phyloP scores from a whole-genome alignment of 1,140 invertebrate genomes.

The Hyposmocoma kahamanoa region DNA sequence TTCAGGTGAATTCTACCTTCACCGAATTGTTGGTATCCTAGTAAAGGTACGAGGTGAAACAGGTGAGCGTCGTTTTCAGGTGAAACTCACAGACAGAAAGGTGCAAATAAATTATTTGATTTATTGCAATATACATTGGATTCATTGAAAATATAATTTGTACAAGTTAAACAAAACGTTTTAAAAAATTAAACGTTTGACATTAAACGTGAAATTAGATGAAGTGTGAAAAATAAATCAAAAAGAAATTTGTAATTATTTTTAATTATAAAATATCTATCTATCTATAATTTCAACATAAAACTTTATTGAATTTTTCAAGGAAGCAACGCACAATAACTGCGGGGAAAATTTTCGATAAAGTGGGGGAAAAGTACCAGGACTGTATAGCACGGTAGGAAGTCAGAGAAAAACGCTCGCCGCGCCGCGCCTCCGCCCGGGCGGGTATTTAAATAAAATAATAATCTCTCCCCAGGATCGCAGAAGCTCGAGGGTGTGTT shows the following conservation, averaged over 20 bases:
- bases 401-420: slow-evolving; percentile 5
- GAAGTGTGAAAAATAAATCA: too few relatives aligned
- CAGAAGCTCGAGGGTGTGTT: slow-evolving; percentile 12
- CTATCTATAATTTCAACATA: too few relatives aligned
- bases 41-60: slow-evolving; percentile 44
- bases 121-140: too few relatives aligned
- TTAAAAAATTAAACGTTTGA: too few relatives aligned
- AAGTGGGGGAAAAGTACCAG: slow-evolving; percentile 42
- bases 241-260: too few relatives aligned
- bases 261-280: too few relatives aligned
- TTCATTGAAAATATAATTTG: too few relatives aligned
- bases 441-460: slow-evolving; percentile 36
- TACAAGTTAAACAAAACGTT: too few relatives aligned
- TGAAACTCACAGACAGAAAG: slow-evolving; percentile 25
- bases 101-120: too few relatives aligned
- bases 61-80: slow-evolving; percentile 36
- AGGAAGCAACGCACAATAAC: slow-evolving; percentile 9
- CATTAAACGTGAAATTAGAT: too few relatives aligned
- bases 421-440: slow-evolving; percentile 5
- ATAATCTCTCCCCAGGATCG: slow-evolving; percentile 24
- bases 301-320: background rate
- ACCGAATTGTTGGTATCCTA: slow-evolving; percentile 29
- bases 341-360: slow-evolving; percentile 34
- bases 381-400: slow-evolving; percentile 18
- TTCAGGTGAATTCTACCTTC: slow-evolving; percentile 34